Conservation (phyloP, 23 tunicate species). For the Ciona savignyi region DNA sequence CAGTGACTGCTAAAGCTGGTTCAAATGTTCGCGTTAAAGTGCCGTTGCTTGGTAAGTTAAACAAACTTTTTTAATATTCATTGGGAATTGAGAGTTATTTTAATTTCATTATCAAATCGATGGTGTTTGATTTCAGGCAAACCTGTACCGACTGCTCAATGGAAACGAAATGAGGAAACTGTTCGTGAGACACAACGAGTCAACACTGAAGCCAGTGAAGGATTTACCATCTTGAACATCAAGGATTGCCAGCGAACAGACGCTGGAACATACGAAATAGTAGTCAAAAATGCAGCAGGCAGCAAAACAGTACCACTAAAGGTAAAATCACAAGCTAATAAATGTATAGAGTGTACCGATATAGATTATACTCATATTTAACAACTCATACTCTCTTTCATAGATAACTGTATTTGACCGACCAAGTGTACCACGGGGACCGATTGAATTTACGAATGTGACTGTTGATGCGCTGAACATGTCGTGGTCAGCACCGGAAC, state of each 20-base stretch:
- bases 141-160: slow-evolving; percentile 61
- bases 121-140: too few relatives aligned
- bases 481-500: slow-evolving; percentile 59
- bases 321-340: background rate
- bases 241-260: slow-evolving; percentile 63
- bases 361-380: too few relatives aligned
- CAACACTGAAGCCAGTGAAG: slow-evolving; percentile 42
- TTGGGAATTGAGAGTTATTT: too few relatives aligned
- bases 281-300: slow-evolving; percentile 70
- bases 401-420: slow-evolving; percentile 59
- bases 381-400: too few relatives aligned
- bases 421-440: slow-evolving; percentile 75
- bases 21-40: slow-evolving; percentile 39
- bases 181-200: slow-evolving; percentile 72
- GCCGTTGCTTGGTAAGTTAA: slow-evolving; percentile 57
- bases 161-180: slow-evolving; percentile 56
- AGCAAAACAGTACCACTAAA: slow-evolving; percentile 65
- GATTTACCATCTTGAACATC: slow-evolving; percentile 31
- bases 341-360: background rate
- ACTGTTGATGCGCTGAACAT: slow-evolving; percentile 75
- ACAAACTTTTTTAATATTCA: too few relatives aligned
- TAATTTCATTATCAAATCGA: too few relatives aligned
- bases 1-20: slow-evolving; percentile 72
- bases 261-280: slow-evolving; percentile 40
- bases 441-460: slow-evolving; percentile 66